phyloP scores from a whole-genome alignment of 2,113 vertebrate species.

The Diphyllodes magnificus region DNA sequence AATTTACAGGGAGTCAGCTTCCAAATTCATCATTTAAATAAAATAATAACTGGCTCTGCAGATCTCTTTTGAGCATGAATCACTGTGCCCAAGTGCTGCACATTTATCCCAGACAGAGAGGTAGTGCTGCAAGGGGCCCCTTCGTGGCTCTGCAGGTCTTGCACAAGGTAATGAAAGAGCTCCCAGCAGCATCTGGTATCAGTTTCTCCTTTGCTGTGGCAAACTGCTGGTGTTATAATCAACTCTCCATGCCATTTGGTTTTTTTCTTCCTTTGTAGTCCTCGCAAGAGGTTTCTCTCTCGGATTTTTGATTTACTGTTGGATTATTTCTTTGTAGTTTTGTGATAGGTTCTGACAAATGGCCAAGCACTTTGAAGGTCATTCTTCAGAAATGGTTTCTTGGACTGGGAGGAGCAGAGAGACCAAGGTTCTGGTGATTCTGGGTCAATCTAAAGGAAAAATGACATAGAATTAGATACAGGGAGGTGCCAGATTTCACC shows the following conservation, averaged over 20 bases:
- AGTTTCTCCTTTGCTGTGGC: conserved; percentile 43
- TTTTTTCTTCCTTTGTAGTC: conserved; percentile 50
- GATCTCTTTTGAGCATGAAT: neutral
- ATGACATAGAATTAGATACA: neutral
- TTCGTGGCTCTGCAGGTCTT: conserved; percentile 5
- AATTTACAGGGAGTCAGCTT: neutral
- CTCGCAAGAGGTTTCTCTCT: neutral
- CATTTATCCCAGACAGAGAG: neutral
- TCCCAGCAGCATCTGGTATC: conserved; percentile 58
- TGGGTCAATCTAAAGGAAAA: neutral
- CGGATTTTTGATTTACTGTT: conserved; percentile 50
- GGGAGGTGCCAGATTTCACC: neutral
- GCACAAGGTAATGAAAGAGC: conserved; percentile 47
- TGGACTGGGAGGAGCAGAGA: neutral
- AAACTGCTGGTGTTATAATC: conserved; percentile 58
- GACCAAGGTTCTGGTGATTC: neutral
- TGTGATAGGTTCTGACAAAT: conserved; percentile 30
- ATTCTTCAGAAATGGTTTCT: neutral
- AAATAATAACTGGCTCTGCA: conserved; percentile 17
- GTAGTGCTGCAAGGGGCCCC: conserved; percentile 9
- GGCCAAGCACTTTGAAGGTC: neutral
- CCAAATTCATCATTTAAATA: conserved; percentile 17
- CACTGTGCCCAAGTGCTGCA: accelerated
- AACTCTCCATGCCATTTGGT: conserved; percentile 24
- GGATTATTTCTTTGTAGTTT: conserved; percentile 37